Evolutionary conservation across 92 coral and sea anemone genomes (phyloP), one percentile per base, ranked within the genome.

Genomic region (Isaurus tuberculatus): DNA sequence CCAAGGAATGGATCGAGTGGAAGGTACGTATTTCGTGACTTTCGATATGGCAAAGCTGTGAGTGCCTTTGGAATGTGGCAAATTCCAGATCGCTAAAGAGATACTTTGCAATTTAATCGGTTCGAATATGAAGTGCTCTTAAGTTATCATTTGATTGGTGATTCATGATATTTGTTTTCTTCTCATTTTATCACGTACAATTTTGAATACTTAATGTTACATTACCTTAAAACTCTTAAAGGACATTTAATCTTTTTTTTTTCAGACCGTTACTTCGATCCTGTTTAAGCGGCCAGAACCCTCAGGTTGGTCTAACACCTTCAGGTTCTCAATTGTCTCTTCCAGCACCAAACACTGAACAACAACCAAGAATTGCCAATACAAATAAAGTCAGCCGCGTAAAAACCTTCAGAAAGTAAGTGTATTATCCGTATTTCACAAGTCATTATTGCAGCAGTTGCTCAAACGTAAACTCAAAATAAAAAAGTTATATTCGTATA

Each of bases 391-490:
- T 91, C 13, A 87, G 48, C 51, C 88, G 98, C 2, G 95, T 92
- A 17, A 88, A 75, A 79, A 84, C 93, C 4, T 53, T 94, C 11
- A 91, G 80, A 73, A 89, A 89, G 98, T 94, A 85, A 83, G 98
- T 85, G 55, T 63, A 26, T 27, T 1, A 74, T 63, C 71, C 58
- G 61, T 44, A 37, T 2, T 58, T 77, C n/a, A 4, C 31, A 31
- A 75, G 42, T 7, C 22, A 13, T 20, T 49, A 49, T 29, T 53
- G 26, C 32, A 58, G 11, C 28, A 34, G 16, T 23, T 16, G 27
- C 27, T 29, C 69, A 63, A 29, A 63, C 14, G 33, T 26, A 26
- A 26, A 63, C 34, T 63, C 17, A 17, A 19, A 55, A 19, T 19
- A 2, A 17, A 19, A 11, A 46, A 15, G 16, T 46, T 19, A 0